These are phyloP conservation scores for Halcyon badia DNA, from an alignment of 2,797 vertebrate species.

Conservation along the genomic window DNA sequence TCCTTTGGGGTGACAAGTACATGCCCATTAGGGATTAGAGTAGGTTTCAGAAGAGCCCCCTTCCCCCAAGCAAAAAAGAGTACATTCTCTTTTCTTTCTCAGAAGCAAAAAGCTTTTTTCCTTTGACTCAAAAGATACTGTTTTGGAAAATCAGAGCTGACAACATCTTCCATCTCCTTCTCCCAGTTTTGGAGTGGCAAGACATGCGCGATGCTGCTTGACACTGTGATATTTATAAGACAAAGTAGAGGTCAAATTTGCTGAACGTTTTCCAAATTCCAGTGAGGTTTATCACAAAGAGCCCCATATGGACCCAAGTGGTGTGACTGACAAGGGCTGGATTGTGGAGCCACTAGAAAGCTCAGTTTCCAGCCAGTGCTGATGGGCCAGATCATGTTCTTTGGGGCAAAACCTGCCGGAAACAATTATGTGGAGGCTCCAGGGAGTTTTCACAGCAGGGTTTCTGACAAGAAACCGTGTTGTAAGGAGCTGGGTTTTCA, in stretches of 20 bases:
- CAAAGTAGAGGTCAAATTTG: constrained; percentile 73
- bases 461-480: constrained; percentile 8
- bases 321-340: constrained; percentile 43
- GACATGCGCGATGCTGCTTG: constrained; percentile 47
- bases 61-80: neutral
- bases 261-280: constrained; percentile 75
- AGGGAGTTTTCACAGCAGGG: neutral
- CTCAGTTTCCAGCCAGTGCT: constrained; percentile 4
- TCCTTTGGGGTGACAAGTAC: neutral
- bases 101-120: constrained; percentile 31
- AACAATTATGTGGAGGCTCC: neutral
- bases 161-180: constrained; percentile 47
- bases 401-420: constrained; percentile 18
- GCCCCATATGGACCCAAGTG: constrained; percentile 39
- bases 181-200: constrained; percentile 21
- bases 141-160: constrained; percentile 63
- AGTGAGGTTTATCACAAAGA: constrained; percentile 72
- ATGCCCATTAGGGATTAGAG: neutral
- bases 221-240: constrained; percentile 76
- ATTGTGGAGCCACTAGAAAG: constrained; percentile 40
- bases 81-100: neutral
- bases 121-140: constrained; percentile 16
- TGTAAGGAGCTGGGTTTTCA: neutral
- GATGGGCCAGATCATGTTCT: neutral
- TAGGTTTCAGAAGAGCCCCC: neutral